Base-by-base conservation (phyloP, 2,113 vertebrate species). In the Podarcis muralis region DNA sequence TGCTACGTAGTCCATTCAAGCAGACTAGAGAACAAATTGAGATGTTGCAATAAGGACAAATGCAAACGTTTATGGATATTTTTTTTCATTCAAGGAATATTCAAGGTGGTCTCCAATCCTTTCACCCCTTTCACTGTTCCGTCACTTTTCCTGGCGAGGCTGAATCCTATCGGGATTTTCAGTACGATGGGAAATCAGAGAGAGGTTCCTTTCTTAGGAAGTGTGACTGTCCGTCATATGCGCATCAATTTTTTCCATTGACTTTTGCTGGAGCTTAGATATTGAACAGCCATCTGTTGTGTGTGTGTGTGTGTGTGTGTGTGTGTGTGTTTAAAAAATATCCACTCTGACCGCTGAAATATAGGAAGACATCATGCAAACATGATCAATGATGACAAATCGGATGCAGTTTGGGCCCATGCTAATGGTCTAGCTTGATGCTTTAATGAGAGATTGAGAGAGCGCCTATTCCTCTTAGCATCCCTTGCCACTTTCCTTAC, bases 21-120 rank as follows among this genome's bases (percentile, higher is more conserved):
- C 84, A 85, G 74, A 62, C 86, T 65, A 72, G 43, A 88, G 85
- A 92, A 92, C 57, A 82, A 89, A 93, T 86, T 87, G 81, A 93
- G 92, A 92, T 16, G 88, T 80, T 62, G 59, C 18, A 20, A 20
- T 62, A 15, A 62, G 18, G 59, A 62, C 11, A 53, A 53, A 53
- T 62, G 18, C 16, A 62, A 62, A 62, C 5, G 3, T 62, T 62
- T 62, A 20, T 8, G 20, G 13, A 18, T 62, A n/a, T 62, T 62
- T 5, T 20, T 62, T 62, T 20, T 62, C 18, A 18, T 62, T 62
- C 18, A 20, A 62, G 59, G 59, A 20, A 62, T 62, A 20, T 62
- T 18, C 16, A 62, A 62, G 16, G 59, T 62, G 59, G 59, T 62
- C 3, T 62, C 13, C 59, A 62, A 62, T 62, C 18, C 18, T 62